Percentiles rank a stretch among this genome's conserved stretches.
Evolutionary conservation across 2,797 vertebrate species (phyloP).

Genomic region (Ctenopoma kingsleyae): DNA sequence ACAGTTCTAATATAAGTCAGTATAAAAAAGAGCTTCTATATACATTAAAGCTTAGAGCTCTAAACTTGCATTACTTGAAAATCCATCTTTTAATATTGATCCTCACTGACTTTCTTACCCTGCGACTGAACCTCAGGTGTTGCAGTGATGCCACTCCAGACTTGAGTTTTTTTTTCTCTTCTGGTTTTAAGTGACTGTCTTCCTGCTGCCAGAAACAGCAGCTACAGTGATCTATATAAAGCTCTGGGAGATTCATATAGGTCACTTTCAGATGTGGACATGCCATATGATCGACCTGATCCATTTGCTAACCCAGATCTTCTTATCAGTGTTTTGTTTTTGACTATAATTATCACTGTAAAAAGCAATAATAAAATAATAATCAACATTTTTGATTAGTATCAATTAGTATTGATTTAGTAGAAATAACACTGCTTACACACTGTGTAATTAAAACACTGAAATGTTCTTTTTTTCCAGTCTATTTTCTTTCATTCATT

Average conservation of each 20-base stretch:
- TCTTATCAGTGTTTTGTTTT: slow-evolving; percentile 5
- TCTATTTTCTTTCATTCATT: background rate
- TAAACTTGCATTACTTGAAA: slow-evolving; percentile 8
- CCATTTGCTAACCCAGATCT: slow-evolving; percentile 22
- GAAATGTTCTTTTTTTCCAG: background rate
- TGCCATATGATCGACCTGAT: slow-evolving; percentile 51
- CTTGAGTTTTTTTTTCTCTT: slow-evolving; percentile 18
- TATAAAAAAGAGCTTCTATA: background rate
- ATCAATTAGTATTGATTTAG: too few relatives aligned
- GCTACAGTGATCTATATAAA: slow-evolving; percentile 26
- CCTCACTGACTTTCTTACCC: slow-evolving; percentile 19
- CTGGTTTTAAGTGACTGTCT: slow-evolving; percentile 48
- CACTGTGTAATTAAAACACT: background rate
- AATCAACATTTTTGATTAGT: too few relatives aligned
- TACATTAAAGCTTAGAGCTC: background rate
- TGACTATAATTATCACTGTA: slow-evolving; percentile 2
- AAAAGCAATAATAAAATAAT: background rate
- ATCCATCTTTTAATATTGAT: slow-evolving; percentile 29
- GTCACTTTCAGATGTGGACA: slow-evolving; percentile 42
- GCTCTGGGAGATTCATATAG: slow-evolving; percentile 27
- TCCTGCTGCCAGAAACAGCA: slow-evolving; percentile 36
- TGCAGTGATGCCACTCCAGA: slow-evolving; percentile 5
- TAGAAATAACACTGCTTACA: background rate
- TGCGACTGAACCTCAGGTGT: slow-evolving; percentile 18
- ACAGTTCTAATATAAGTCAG: too few relatives aligned